Evolutionary conservation across 2,797 vertebrate species (phyloP), one percentile per base, ranked within the genome.

Genomic region (Catamblyrhynchus diadema): DNA sequence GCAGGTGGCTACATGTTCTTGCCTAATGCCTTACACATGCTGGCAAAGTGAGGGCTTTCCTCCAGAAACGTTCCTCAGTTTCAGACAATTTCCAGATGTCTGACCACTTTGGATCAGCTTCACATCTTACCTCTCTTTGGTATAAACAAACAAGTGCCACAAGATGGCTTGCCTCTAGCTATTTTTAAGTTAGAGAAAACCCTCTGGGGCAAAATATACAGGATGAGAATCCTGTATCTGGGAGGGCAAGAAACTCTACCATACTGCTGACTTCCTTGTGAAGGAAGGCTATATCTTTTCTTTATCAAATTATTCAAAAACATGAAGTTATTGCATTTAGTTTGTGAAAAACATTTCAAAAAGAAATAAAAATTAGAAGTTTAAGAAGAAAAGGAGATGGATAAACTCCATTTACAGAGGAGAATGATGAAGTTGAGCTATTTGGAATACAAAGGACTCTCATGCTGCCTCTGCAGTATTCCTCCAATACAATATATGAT

Each of bases 51-150:
- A 33, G n/a, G 44, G 51, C 62, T 66, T 72, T 79, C 60, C 44
- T 74, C 54, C 87, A 81, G 50, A 25, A 70, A 10, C 0, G 1
- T 14, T 84, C 54, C 80, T n/a, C 79, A 37, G 39, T 77, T 91
- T 73, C 44, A 77, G n/a, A 81, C 70, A 67, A 47, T 74, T 70
- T 91, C 57, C 74, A 96, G 73, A 60, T 57, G 61, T 45, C 66
- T 69, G 90, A 87, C 30, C 84, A 51, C 51, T 94, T 81, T 20
- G 7, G 45, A 93, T 94, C 77, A 94, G 88, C 86, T 91, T 89
- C 75, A 61, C 47, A 59, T 79, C 74, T 79, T 23, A 33, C 70
- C 95, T 97, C 96, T 98, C 97, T 98, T 98, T 98, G 97, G 97
- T 97, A 97, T 88, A 91, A 53, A 96, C 95, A 94, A 94, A 85